Percentiles rank a stretch among this genome's conserved stretches.
These are phyloP conservation scores for Thera britannica DNA, from an alignment of 2,888 invertebrate genomes.

Conservation along the genomic window DNA sequence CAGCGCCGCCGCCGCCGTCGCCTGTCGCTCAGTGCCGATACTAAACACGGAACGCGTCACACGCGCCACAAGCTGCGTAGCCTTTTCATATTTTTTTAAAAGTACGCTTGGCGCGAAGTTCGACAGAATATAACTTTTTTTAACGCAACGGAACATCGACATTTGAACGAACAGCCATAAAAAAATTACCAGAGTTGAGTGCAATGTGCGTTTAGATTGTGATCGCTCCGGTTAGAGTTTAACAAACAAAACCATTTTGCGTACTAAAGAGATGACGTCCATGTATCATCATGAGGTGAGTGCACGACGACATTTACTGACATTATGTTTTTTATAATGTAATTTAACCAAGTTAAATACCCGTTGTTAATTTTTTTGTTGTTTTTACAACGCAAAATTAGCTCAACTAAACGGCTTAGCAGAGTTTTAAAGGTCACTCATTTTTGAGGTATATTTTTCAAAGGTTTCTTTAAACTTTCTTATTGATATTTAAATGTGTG, in stretches of 20 bases:
- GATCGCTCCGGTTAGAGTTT: constrained; percentile 52
- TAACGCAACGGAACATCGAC: constrained; percentile 8
- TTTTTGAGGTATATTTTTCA: constrained; percentile 11
- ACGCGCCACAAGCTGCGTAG: constrained; percentile 74
- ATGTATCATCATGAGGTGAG: constrained; percentile 79
- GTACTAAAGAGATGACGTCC: constrained; percentile 73
- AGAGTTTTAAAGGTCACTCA: constrained; percentile 27
- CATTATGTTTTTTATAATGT: constrained; percentile 75
- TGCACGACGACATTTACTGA: constrained; percentile 78
- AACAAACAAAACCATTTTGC: constrained; percentile 61
- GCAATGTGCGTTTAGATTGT: constrained; percentile 75
- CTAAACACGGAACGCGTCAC: constrained; percentile 80
- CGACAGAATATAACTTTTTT: constrained; percentile 49
- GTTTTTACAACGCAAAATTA: constrained; percentile 30
- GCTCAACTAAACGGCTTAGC: constrained; percentile 37
- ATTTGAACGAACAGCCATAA: constrained; percentile 23
- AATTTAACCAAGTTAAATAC: constrained; percentile 57
- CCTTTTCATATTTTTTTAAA: constrained; percentile 57
- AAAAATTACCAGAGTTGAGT: constrained; percentile 44
- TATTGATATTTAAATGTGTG: background rate
- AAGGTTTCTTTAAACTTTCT: constrained; percentile 39
- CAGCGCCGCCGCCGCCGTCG: constrained; percentile 57
- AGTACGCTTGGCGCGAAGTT: constrained; percentile 68
- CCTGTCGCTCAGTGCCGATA: constrained; percentile 74
- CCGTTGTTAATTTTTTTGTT: constrained; percentile 45